Evolutionary conservation across 2,888 invertebrate genomes (phyloP), one percentile per base, ranked within the genome.

Genomic region (Omphaloscelis lunosa): DNA sequence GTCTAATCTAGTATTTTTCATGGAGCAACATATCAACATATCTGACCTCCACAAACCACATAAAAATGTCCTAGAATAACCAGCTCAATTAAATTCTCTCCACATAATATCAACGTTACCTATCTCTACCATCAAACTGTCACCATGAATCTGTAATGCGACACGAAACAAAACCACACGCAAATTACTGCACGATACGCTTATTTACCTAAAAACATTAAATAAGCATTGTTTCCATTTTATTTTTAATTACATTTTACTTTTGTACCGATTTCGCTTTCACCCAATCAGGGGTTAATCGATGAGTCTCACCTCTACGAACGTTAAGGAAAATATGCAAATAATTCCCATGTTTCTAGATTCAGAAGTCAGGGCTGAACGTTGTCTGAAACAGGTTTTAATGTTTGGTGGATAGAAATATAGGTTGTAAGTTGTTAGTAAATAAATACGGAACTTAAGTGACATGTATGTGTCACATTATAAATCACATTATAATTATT

Each of bases 151-250:
- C 76, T 62, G 75, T 72, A 79, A 79, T 66, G 56, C 9, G 74
- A 75, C 74, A 79, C 63, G 71, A 58, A 71, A 71, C 82, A 61
- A 72, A 79, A 86, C 80, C 82, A 82, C 78, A 80, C 75, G 66
- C 68, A 58, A 58, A 77, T 83, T 80, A 80, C 51, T 34, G 15
- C 53, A 76, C 71, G 59, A 59, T 65, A 79, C 65, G 71, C 71
- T 65, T 58, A 65, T 71, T 78, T 78, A 71, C 58, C 34, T 34
- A 11, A 41, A 78, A 65, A 53, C 48, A 59, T 78, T 71, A 65
- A 78, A 62, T 77, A 62, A 70, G 58, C 15, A 65, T 27, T 34
- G 58, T 71, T 63, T 56, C 23, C 23, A 65, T 58, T 78, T 51
- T 58, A 71, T 78, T 65, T 71, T 79, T 51, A 78, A 70, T 65